phyloP scores from a whole-genome alignment of 92 coral and sea anemone genomes.

The Bergia puertoricense region DNA sequence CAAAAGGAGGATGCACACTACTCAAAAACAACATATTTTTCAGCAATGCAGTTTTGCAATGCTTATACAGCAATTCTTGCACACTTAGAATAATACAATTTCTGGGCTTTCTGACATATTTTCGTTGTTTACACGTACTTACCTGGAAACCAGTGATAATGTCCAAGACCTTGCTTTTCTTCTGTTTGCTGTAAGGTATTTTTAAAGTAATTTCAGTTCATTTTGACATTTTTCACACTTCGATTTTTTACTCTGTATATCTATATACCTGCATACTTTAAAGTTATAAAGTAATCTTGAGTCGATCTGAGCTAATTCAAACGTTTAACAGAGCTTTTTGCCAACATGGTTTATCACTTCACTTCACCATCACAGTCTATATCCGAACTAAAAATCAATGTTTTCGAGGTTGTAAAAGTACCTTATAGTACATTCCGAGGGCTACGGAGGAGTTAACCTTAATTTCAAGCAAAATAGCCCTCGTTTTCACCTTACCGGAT shows the following conservation, averaged over 20 bases:
- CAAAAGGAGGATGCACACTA: no score
- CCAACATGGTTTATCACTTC: no score
- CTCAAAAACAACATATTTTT: no score
- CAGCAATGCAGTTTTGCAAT: not conserved
- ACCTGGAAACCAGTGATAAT: slow-evolving; percentile 97
- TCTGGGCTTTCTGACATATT: not conserved
- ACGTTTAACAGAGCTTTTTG: no score
- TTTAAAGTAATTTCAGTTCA: not conserved
- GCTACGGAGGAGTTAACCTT: not conserved
- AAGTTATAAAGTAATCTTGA: no score
- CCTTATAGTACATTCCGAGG: not conserved
- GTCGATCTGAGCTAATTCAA: not conserved
- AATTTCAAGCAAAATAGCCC: not conserved
- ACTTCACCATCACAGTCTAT: not conserved
- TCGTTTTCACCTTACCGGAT: no score
- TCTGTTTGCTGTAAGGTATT: slow-evolving; percentile 70
- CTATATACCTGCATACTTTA: not conserved
- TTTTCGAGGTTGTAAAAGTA: not conserved
- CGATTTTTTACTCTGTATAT: not conserved
- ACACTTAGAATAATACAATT: not conserved
- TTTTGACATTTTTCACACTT: not conserved
- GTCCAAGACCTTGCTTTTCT: slow-evolving; percentile 72
- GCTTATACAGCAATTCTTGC: not conserved
- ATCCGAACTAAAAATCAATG: not conserved
- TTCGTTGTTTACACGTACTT: not conserved